Percentiles rank a stretch among this genome's conserved stretches.
phyloP scores from a whole-genome alignment of 2,797 vertebrate species.

The Sebastes alutus region DNA sequence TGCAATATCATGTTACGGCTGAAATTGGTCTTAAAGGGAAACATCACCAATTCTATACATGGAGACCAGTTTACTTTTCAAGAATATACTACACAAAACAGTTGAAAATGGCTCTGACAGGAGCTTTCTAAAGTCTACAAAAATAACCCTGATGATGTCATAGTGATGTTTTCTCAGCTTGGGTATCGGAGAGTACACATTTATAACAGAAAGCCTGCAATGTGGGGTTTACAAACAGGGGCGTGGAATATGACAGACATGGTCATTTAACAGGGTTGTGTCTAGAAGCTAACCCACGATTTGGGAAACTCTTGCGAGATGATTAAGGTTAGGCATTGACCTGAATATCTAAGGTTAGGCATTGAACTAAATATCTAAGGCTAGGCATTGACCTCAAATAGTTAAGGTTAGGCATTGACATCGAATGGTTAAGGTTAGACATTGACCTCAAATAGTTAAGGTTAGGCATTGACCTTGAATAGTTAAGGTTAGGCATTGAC shows the following conservation, averaged over 20 bases:
- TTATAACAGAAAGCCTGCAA: neutral
- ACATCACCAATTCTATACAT: neutral
- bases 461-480: fast-evolving
- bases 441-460: fast-evolving
- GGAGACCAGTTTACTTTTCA: neutral
- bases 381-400: fast-evolving
- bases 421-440: no score
- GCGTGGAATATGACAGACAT: neutral
- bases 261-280: neutral
- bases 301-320: no score
- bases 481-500: no score
- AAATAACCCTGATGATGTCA: neutral
- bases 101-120: neutral
- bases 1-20: slow-evolving; percentile 13
- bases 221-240: neutral
- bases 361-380: no score
- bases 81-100: neutral
- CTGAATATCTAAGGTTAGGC: no score
- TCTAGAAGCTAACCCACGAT: no score
- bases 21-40: slow-evolving; percentile 11
- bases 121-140: neutral
- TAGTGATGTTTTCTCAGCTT: slow-evolving; percentile 3
- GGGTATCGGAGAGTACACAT: neutral
- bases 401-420: no score
- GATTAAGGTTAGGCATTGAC: no score